Conservation (phyloP, 2,888 invertebrate genomes). For the Eupeodes luniger region DNA sequence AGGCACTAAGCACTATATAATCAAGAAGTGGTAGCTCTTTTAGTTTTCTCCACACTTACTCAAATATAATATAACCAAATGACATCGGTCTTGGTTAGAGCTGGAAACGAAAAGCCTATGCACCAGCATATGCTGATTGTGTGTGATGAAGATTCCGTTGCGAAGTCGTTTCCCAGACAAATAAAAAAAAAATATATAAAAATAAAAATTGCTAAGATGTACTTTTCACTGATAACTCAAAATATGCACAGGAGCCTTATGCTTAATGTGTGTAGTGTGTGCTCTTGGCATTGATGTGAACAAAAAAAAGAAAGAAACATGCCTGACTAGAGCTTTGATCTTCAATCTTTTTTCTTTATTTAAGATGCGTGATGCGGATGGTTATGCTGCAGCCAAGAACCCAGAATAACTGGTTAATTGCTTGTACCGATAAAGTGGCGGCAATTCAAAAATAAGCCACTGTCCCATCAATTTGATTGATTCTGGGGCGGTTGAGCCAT, state of each 20-base stretch:
- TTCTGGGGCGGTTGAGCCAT: conserved; percentile 30
- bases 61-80: conserved; percentile 29
- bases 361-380: background rate
- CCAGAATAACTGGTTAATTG: conserved; percentile 55
- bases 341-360: conserved; percentile 20
- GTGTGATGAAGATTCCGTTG: conserved; percentile 30
- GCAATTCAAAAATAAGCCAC: conserved; percentile 17
- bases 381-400: background rate
- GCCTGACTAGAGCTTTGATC: conserved; percentile 29
- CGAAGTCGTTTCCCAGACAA: conserved; percentile 3
- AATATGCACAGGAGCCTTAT: conserved; percentile 34
- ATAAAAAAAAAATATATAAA: background rate
- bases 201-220: conserved; percentile 14
- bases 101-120: conserved; percentile 13
- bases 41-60: conserved; percentile 62
- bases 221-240: conserved; percentile 54
- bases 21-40: conserved; percentile 49
- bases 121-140: conserved; percentile 15
- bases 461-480: conserved; percentile 40
- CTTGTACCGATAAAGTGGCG: conserved; percentile 26
- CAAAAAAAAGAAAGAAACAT: conserved; percentile 3
- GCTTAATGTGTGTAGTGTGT: conserved; percentile 43
- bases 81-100: conserved; percentile 42
- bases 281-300: conserved; percentile 34
- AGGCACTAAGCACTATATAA: background rate